These are phyloP conservation scores for Sicus ferrugineus DNA, from an alignment of 2,888 invertebrate genomes.

Conservation along the genomic window DNA sequence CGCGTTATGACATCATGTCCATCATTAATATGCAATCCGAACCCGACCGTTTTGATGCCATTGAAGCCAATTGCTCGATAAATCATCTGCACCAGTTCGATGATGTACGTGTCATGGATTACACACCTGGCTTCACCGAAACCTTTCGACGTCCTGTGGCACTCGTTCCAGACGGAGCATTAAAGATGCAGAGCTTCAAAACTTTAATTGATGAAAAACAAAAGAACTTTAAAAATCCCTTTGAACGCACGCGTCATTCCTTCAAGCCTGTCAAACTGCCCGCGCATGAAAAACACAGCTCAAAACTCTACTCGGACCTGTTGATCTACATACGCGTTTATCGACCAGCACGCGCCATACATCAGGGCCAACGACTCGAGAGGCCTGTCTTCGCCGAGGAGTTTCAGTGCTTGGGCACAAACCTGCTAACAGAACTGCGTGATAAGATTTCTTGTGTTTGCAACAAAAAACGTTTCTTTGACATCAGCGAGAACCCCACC, in stretches of 20 bases:
- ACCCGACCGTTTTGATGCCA: constrained; percentile 38
- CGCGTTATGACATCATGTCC: constrained; percentile 40
- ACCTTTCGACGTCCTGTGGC: constrained; percentile 35
- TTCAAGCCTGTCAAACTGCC: constrained; percentile 31
- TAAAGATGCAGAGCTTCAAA: constrained; percentile 42
- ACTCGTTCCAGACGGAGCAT: constrained; percentile 35
- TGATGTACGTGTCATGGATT: constrained; percentile 45
- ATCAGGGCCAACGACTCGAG: constrained; percentile 48
- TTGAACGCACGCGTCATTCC: constrained; percentile 46
- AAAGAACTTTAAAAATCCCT: constrained; percentile 45
- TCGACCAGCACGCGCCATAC: constrained; percentile 64
- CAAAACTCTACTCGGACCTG: constrained; percentile 60
- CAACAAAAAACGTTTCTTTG: constrained; percentile 71
- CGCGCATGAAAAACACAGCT: constrained; percentile 40
- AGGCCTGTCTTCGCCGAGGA: constrained; percentile 67
- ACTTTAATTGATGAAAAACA: constrained; percentile 42
- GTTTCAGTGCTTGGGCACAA: constrained; percentile 72
- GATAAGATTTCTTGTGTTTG: constrained; percentile 79
- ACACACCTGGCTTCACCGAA: constrained; percentile 43
- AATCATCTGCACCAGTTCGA: constrained; percentile 44
- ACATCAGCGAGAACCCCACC: constrained; percentile 69
- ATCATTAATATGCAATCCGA: constrained; percentile 41
- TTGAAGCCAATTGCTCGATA: constrained; percentile 44
- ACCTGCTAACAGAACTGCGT: constrained; percentile 74
- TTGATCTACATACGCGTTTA: constrained; percentile 67